Evolutionary conservation across 2,888 invertebrate species (phyloP).

Genomic region (Mesorhabditis belari): DNA sequence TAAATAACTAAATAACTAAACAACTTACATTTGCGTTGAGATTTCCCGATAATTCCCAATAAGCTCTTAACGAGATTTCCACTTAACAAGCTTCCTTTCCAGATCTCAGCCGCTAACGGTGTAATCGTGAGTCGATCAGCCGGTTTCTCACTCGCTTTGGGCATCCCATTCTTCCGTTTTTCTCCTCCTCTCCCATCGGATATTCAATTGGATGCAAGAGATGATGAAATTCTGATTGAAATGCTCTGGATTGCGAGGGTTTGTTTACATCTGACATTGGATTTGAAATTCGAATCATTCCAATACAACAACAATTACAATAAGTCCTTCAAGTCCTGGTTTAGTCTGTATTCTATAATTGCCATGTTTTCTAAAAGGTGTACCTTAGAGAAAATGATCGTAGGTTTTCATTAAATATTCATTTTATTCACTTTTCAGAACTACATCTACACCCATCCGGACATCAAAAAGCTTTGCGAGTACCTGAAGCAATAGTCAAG

Average conservation of each 20-base stretch:
- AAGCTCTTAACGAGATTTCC: too few species aligned
- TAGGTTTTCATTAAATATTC: not conserved
- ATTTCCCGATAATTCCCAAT: too few species aligned
- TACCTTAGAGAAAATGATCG: too few species aligned
- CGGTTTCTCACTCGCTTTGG: slow-evolving; percentile 14
- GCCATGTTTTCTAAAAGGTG: too few species aligned
- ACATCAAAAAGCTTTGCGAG: not conserved
- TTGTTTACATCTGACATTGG: too few species aligned
- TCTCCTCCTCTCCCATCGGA: slow-evolving; percentile 78
- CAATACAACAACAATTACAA: too few species aligned
- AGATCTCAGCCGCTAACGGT: slow-evolving; percentile 67
- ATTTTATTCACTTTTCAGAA: not conserved
- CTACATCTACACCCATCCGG: not conserved
- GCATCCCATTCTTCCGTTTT: slow-evolving; percentile 13
- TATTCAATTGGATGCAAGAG: slow-evolving; percentile 80
- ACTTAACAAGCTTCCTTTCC: too few species aligned
- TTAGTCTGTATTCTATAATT: too few species aligned
- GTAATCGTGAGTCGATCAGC: slow-evolving; percentile 76
- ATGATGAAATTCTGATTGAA: slow-evolving; percentile 72
- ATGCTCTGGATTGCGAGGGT: slow-evolving; percentile 63
- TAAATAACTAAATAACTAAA: too few species aligned
- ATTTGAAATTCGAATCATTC: too few species aligned
- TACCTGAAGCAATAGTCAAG: not conserved
- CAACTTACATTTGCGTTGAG: too few species aligned
- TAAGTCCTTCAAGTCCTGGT: too few species aligned